These are phyloP conservation scores for Hypsopygia costalis DNA, from an alignment of 2,888 invertebrate species.

Conservation along the genomic window DNA sequence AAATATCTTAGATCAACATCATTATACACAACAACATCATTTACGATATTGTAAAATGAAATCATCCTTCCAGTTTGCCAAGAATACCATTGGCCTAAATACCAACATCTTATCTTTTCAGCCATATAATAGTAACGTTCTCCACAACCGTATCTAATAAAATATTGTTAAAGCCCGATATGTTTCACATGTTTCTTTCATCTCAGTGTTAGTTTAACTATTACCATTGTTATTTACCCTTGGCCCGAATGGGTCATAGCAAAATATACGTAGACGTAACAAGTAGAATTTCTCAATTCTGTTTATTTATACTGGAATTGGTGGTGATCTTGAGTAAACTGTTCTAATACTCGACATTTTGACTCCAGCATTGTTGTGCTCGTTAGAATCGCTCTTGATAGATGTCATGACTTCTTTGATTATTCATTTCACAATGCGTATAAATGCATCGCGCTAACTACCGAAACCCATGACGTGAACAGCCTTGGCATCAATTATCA, in stretches of 20 bases:
- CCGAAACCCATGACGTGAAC: constrained; percentile 14
- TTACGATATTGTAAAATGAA: constrained; percentile 8
- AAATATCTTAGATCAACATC: constrained; percentile 6
- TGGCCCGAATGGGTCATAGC: constrained; percentile 46
- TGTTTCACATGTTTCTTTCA: constrained; percentile 27
- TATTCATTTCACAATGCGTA: constrained; percentile 38
- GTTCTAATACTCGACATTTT: constrained; percentile 36
- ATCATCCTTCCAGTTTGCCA: constrained; percentile 2
- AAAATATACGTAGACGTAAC: constrained; percentile 27
- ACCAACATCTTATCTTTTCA: constrained; percentile 2
- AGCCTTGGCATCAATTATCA: constrained; percentile 32
- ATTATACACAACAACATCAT: constrained; percentile 3
- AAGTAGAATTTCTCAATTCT: constrained; percentile 40
- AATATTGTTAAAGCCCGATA: neutral
- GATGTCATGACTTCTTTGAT: constrained; percentile 49
- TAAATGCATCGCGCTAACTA: constrained; percentile 15
- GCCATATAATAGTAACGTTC: neutral
- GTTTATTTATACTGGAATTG: constrained; percentile 53
- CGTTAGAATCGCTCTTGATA: constrained; percentile 47
- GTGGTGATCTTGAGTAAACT: constrained; percentile 49
- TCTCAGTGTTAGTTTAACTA: constrained; percentile 54
- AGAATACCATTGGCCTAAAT: constrained; percentile 6
- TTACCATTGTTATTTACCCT: constrained; percentile 60
- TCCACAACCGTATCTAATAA: neutral
- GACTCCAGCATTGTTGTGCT: constrained; percentile 47